These are phyloP conservation scores for Hydrocynus forskahlii DNA, from an alignment of 2,797 vertebrate genomes.

Conservation along the genomic window DNA sequence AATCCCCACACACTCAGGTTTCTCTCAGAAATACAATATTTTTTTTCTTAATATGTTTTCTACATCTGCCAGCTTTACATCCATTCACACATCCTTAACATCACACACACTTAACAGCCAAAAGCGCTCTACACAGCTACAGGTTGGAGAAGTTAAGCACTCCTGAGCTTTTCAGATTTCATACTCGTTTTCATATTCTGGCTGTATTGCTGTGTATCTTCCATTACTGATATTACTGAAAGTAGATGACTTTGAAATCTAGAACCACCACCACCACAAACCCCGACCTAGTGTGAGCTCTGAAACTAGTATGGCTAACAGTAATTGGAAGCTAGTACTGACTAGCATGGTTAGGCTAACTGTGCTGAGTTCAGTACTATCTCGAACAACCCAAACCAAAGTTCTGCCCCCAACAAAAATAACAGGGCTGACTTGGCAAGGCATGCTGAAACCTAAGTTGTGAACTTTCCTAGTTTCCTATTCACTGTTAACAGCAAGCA, in stretches of 20 bases:
- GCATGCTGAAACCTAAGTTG: neutral
- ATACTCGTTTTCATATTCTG: neutral
- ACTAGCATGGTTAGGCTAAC: neutral
- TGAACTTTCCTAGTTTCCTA: neutral
- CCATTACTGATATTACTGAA: too few species aligned
- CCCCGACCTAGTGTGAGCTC: neutral
- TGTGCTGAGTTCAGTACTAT: too few species aligned
- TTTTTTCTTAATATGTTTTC: slow-evolving; percentile 11
- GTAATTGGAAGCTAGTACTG: neutral
- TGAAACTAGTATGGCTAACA: neutral
- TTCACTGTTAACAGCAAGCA: neutral
- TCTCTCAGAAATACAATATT: neutral
- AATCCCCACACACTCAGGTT: slow-evolving; percentile 24
- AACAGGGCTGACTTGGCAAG: neutral
- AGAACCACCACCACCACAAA: neutral
- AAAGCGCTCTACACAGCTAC: neutral
- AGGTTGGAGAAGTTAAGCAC: neutral
- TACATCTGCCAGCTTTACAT: neutral
- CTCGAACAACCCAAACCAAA: too few species aligned
- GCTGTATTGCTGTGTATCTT: neutral
- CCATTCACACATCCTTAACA: neutral
- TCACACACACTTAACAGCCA: neutral
- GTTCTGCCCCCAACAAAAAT: too few species aligned
- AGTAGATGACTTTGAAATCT: neutral
- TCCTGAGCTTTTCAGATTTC: neutral